A percentile compares a stretch with the other conserved stretches of the same genome.
Evolutionary conservation across 2,888 invertebrate species (phyloP).

Genomic region (Ferdinandea cuprea): DNA sequence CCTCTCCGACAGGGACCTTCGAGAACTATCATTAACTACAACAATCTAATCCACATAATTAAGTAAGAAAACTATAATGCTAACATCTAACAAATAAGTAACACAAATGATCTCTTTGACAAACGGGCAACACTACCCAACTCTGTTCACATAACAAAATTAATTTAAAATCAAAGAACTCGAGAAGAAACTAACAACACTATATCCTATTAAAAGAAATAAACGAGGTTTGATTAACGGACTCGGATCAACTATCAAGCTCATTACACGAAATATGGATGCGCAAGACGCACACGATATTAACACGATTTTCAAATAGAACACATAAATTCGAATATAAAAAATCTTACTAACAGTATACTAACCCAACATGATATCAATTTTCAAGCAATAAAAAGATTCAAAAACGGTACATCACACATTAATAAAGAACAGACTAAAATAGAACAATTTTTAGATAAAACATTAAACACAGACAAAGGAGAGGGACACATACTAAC

Average conservation of each 20-base stretch:
- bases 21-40: no score
- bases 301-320: conserved; percentile 2
- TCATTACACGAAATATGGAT: conserved; percentile 23
- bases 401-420: conserved; percentile 47
- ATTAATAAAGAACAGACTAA: conserved; percentile 1
- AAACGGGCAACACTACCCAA: not conserved
- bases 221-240: not conserved
- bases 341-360: no score
- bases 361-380: not conserved
- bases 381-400: conserved; percentile 39
- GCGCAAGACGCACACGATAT: conserved; percentile 2
- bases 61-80: not conserved
- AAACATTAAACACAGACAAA: no score
- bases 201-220: not conserved
- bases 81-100: no score
- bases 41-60: no score
- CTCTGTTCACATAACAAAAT: not conserved
- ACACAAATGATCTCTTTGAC: not conserved
- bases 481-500: no score
- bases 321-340: not conserved
- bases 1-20: no score
- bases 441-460: no score
- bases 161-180: no score
- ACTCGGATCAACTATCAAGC: not conserved
- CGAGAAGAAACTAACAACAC: no score